These are phyloP conservation scores for Bryconaethiops microstoma DNA, from an alignment of 2,797 vertebrate genomes.

Conservation along the genomic window DNA sequence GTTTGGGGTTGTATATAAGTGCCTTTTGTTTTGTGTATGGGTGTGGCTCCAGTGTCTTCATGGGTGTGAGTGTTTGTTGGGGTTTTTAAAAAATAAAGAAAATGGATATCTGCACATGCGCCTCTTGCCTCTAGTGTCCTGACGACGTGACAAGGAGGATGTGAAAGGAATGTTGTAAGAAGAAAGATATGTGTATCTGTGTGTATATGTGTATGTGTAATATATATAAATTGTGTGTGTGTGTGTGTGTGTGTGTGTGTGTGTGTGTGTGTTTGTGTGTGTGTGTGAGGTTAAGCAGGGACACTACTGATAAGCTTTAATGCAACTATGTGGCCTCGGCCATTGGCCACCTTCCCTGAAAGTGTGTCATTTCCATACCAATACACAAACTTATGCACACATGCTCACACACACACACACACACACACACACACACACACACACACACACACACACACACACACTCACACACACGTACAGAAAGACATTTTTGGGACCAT, in stretches of 20 bases:
- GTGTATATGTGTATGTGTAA: constrained; percentile 59
- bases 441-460: constrained; percentile 24
- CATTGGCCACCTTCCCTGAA: constrained; percentile 76
- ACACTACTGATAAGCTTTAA: constrained; percentile 79
- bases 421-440: no score
- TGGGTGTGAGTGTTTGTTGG: no score
- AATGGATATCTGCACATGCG: no score
- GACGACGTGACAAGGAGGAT: not conserved
- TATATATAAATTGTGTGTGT: no score
- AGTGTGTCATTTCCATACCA: constrained; percentile 68
- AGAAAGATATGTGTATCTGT: constrained; percentile 17
- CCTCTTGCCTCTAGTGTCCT: no score
- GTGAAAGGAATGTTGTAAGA: not conserved
- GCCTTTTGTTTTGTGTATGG: no score
- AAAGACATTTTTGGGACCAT: constrained; percentile 63
- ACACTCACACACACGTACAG: constrained; percentile 53
- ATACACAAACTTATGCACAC: constrained; percentile 58
- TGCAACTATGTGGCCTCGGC: constrained; percentile 76
- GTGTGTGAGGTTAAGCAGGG: constrained; percentile 68
- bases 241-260: constrained; percentile 21
- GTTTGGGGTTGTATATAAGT: no score
- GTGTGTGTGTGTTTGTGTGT: constrained; percentile 57
- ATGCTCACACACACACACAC: no score
- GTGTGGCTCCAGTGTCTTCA: no score
- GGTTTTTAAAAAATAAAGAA: no score